Base-by-base conservation (phyloP, 2,113 vertebrate species). In the Leptodactylus fuscus region DNA sequence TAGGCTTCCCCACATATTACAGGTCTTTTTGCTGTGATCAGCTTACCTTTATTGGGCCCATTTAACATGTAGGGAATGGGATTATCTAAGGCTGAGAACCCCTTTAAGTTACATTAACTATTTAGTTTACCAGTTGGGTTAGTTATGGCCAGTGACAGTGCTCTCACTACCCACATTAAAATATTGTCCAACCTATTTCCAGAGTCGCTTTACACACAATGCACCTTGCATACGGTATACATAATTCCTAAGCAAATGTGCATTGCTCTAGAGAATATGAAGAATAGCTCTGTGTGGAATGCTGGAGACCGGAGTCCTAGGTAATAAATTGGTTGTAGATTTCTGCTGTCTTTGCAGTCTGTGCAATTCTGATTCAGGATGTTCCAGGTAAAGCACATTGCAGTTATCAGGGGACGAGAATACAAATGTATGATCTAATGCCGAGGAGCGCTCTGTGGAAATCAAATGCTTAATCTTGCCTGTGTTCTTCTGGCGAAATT, bases 261-360 rank as follows among this genome's bases (percentile, higher is more conserved):
- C 55, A 34, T 48, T 22, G 27, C 75, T 11, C 48, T 55, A n/a
- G 48, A 34, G 48, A 77, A 77, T 34, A 55, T 77, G 24, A 77
- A 77, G 27, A 77, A 77, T 77, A 53, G 75, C 27, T 36, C 3
- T 77, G 18, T 29, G 29, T 15, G 32, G 73, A 51, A 32, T 32
- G 16, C 9, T 49, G 46, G 75, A 49, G 75, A 77, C 75, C 2
- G 48, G 18, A 53, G 29, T 53, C 75, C 32, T 55, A 36, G 75
- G 48, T 79, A 79, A 58, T 79, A 79, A 79, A 79, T 79, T 55
- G 53, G 51, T 55, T 79, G 32, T 79, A 79, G 53, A 79, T 58
- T 79, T 79, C 34, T 79, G 76, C 76, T 60, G 76, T 60, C 76
- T 79, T 79, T 79, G 76, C 76, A 79, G 49, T 79, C 76, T 58